phyloP scores from a whole-genome alignment of 1,140 invertebrate species.

The Magallana ariakensis region DNA sequence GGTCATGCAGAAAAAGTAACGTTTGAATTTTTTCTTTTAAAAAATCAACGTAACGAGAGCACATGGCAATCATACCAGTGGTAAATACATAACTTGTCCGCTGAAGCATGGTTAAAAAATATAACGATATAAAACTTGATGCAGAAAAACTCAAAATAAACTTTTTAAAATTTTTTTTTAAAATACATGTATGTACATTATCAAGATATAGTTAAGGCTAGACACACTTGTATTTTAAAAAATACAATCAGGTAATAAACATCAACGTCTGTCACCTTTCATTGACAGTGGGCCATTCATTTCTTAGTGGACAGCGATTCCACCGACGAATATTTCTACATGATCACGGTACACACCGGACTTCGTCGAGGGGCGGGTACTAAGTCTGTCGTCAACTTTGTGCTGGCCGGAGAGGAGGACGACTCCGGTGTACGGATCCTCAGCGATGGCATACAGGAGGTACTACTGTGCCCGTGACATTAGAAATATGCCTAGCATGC shows the following conservation, averaged over 20 bases:
- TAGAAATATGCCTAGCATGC: too few species aligned
- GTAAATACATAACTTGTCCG: background rate
- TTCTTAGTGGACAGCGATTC: constrained; percentile 63
- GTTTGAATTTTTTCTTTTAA: too few species aligned
- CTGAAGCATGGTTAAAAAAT: too few species aligned
- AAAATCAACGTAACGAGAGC: background rate
- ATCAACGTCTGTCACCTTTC: background rate
- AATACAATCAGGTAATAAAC: too few species aligned
- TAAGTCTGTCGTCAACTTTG: constrained; percentile 63
- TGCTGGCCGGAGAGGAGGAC: constrained; percentile 62
- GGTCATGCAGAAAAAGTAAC: too few species aligned
- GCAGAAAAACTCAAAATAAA: too few species aligned
- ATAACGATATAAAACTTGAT: too few species aligned
- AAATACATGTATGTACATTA: too few species aligned
- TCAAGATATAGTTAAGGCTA: too few species aligned
- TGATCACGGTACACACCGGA: constrained; percentile 68
- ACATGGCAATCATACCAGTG: background rate
- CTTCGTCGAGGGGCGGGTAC: constrained; percentile 62
- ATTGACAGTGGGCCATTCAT: constrained; percentile 60
- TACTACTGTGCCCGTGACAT: background rate
- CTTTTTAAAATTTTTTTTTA: too few species aligned
- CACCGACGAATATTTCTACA: constrained; percentile 62
- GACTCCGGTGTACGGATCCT: constrained; percentile 65
- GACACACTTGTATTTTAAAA: too few species aligned
- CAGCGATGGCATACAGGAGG: constrained; percentile 62